Evolutionary conservation across 2,797 vertebrate species (phyloP).

Genomic region (Vespertilio murinus): DNA sequence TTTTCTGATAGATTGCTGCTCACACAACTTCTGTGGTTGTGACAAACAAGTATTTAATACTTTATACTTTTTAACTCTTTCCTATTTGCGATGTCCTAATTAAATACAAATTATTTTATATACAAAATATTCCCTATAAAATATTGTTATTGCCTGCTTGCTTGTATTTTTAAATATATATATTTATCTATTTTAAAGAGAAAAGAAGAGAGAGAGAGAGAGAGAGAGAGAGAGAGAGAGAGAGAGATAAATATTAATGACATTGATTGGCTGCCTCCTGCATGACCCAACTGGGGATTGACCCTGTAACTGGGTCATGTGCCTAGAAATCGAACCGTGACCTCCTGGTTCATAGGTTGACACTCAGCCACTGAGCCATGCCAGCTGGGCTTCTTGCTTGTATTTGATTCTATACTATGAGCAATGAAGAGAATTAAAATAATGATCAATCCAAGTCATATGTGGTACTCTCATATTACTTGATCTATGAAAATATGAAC

Average conservation of each 20-base stretch:
- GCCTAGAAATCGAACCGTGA: too few relatives aligned
- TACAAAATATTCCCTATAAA: background rate
- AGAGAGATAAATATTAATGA: too few relatives aligned
- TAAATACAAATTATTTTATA: background rate
- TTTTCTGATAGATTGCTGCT: slow-evolving; percentile 4
- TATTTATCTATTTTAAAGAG: too few relatives aligned
- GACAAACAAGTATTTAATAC: background rate
- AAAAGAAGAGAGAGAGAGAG: too few relatives aligned
- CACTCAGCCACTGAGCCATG: too few relatives aligned
- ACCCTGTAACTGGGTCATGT: too few relatives aligned
- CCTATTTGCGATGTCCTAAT: background rate
- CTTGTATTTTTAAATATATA: background rate
- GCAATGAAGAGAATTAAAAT: background rate
- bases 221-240: too few relatives aligned
- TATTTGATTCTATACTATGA: background rate
- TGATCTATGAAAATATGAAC: background rate
- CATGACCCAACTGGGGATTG: too few relatives aligned
- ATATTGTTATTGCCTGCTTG: background rate
- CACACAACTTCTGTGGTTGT: background rate
- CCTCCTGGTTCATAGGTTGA: too few relatives aligned
- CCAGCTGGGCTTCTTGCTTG: background rate
- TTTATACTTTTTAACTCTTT: background rate
- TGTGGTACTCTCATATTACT: background rate
- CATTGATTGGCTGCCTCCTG: too few relatives aligned
- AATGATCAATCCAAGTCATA: background rate